Evolutionary conservation across 2,113 vertebrate genomes (phyloP).

Genomic region (Rhagologus leucostigma): DNA sequence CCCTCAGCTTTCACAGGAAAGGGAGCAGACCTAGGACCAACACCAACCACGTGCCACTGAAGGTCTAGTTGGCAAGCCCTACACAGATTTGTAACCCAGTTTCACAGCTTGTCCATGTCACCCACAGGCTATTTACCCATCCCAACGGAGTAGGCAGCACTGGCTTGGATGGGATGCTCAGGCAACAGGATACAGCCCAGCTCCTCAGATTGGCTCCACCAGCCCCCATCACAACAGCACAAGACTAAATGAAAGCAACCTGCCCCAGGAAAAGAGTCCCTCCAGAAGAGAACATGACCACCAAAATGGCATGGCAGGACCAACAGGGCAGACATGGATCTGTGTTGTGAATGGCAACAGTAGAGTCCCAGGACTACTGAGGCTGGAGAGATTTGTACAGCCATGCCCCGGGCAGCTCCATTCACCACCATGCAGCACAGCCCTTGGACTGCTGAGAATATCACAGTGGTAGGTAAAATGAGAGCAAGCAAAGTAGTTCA

Average conservation of each 20-base stretch:
- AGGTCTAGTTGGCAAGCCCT: neutral
- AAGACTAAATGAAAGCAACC: neutral
- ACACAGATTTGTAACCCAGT: neutral
- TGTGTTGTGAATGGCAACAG: neutral
- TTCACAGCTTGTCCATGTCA: neutral
- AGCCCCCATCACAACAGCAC: neutral
- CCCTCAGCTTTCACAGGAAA: neutral
- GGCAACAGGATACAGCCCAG: neutral
- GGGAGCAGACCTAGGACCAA: neutral
- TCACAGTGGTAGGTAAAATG: neutral
- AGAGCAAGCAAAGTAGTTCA: neutral
- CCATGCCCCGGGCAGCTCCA: neutral
- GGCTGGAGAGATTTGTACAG: neutral
- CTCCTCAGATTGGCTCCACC: neutral
- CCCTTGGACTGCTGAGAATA: neutral
- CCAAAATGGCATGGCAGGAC: neutral
- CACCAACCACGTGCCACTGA: rapidly evolving
- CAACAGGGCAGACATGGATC: neutral
- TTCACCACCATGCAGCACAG: neutral
- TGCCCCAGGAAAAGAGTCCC: neutral
- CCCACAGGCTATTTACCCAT: neutral
- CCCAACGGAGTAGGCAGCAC: rapidly evolving
- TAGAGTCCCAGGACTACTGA: neutral
- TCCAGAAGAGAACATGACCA: neutral
- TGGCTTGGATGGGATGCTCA: neutral